Conservation (phyloP, 2,113 vertebrate genomes). For the Channa maculata region DNA sequence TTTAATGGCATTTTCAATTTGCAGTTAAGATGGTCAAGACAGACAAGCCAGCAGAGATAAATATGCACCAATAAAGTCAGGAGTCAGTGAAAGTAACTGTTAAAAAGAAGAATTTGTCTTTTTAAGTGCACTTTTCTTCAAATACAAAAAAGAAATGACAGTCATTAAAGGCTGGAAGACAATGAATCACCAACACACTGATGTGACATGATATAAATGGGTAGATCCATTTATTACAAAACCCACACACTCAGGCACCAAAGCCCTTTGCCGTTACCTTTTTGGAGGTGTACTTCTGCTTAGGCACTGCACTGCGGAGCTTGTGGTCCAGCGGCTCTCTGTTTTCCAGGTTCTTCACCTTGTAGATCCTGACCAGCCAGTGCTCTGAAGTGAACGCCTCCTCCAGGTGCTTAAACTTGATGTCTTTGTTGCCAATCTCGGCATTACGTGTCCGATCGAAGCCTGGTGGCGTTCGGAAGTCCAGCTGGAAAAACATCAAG, state of each 20-base stretch:
- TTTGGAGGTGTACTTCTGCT: constrained; percentile 98
- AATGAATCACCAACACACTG: not conserved
- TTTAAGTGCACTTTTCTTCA: not conserved
- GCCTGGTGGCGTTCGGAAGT: constrained; percentile 96
- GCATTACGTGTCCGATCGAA: constrained; percentile 98
- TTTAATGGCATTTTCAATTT: too few species aligned
- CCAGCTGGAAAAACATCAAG: constrained; percentile 83
- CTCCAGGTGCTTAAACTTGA: constrained; percentile 96
- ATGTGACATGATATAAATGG: not conserved
- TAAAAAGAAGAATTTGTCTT: not conserved
- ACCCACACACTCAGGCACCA: too few species aligned
- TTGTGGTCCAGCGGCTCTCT: constrained; percentile 91
- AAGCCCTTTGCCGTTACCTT: constrained; percentile 85
- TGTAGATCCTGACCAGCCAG: constrained; percentile 98
- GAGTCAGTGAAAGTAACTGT: too few species aligned
- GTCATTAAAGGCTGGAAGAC: not conserved
- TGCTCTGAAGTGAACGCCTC: constrained; percentile 98
- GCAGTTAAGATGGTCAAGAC: too few species aligned
- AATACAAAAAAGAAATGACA: not conserved
- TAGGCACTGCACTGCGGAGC: constrained; percentile 90
- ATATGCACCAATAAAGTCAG: too few species aligned
- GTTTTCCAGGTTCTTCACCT: constrained; percentile 96
- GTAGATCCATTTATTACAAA: not conserved
- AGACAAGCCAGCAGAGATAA: too few species aligned
- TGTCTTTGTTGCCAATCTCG: constrained; percentile 99